These are phyloP conservation scores for Brachyptera risi DNA, from an alignment of 2,888 invertebrate species.

Conservation along the genomic window DNA sequence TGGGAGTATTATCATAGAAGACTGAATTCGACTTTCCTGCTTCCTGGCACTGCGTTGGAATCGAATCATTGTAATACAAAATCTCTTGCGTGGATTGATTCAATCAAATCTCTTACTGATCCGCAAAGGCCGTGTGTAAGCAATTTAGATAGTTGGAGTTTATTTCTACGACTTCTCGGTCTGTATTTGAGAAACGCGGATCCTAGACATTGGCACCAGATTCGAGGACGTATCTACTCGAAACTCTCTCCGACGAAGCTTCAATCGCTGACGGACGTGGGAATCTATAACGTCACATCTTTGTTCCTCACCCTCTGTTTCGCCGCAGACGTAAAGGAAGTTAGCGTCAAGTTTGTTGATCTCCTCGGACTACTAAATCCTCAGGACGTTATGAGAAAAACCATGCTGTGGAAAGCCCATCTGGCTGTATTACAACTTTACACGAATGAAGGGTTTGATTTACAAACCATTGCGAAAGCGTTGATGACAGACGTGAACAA, in stretches of 20 bases:
- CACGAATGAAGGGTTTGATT: background rate
- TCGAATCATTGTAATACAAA: constrained; percentile 40
- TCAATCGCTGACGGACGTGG: constrained; percentile 50
- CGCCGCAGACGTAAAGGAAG: constrained; percentile 44
- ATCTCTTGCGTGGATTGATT: constrained; percentile 39
- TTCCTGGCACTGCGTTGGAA: constrained; percentile 48
- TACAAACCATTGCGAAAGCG: background rate
- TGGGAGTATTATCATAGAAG: constrained; percentile 58
- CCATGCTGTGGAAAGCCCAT: constrained; percentile 1
- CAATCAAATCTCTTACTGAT: constrained; percentile 28
- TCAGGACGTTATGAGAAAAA: background rate
- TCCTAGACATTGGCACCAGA: constrained; percentile 46
- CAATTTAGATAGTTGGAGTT: constrained; percentile 39
- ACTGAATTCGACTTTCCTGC: constrained; percentile 52
- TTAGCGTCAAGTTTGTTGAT: constrained; percentile 31
- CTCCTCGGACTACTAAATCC: background rate
- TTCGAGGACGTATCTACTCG: constrained; percentile 55
- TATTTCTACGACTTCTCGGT: constrained; percentile 36
- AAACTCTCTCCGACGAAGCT: constrained; percentile 56
- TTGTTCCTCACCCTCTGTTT: constrained; percentile 47
- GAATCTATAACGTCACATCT: constrained; percentile 53
- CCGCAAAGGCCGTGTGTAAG: constrained; percentile 39
- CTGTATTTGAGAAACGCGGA: constrained; percentile 33
- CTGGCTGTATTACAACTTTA: background rate
- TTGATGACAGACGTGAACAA: background rate